phyloP scores from a whole-genome alignment of 2,888 invertebrate genomes.

The Molanna angustata region DNA sequence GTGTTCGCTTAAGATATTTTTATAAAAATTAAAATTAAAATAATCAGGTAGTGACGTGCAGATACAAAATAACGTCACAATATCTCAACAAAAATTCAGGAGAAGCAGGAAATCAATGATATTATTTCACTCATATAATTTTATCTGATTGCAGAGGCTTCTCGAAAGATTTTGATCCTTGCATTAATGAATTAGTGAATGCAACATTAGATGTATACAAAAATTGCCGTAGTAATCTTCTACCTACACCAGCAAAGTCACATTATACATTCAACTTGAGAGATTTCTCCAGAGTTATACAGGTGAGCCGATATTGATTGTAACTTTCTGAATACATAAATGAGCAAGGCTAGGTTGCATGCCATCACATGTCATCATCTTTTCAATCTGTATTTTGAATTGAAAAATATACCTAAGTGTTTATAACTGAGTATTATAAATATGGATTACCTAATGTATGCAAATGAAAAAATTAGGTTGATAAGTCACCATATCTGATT shows the following conservation, averaged over 20 bases:
- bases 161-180: constrained; percentile 90
- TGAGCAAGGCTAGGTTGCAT: no score
- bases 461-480: no score
- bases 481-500: no score
- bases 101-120: no score
- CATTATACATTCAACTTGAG: constrained; percentile 94
- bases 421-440: no score
- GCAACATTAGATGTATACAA: constrained; percentile 89
- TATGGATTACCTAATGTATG: no score
- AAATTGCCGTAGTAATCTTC: constrained; percentile 71
- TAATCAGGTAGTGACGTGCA: neutral
- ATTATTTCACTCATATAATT: neutral
- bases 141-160: constrained; percentile 67
- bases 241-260: constrained; percentile 91
- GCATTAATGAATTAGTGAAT: constrained; percentile 81
- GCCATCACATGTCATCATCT: no score
- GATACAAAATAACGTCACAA: neutral
- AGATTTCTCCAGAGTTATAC: constrained; percentile 90
- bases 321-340: no score
- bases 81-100: neutral
- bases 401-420: no score
- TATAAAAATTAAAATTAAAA: constrained; percentile 1
- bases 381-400: neutral
- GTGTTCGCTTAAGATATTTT: no score
- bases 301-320: constrained; percentile 48